Conservation (phyloP, 1,140 invertebrate genomes). For the Elysia chlorotica region DNA sequence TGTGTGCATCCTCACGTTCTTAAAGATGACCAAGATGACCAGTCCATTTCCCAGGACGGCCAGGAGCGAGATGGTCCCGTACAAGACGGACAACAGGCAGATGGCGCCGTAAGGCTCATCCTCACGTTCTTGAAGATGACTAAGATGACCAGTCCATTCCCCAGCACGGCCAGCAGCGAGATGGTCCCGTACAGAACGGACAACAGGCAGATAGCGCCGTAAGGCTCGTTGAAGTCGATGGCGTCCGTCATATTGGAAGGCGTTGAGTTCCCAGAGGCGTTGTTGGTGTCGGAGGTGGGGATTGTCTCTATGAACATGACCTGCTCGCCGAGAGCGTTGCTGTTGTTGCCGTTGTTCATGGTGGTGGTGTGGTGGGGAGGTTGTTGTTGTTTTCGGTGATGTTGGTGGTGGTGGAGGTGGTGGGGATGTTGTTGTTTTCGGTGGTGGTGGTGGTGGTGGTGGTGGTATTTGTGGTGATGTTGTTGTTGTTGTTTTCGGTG, state of each 20-base stretch:
- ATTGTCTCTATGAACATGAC: no score
- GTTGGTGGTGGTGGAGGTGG: no score
- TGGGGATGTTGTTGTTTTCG: no score
- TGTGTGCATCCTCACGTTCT: slow-evolving; percentile 71
- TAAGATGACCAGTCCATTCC: slow-evolving; percentile 82
- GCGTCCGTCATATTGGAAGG: background rate
- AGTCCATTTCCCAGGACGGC: slow-evolving; percentile 81
- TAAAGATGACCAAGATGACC: slow-evolving; percentile 79
- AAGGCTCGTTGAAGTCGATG: slow-evolving; percentile 72
- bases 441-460: no score
- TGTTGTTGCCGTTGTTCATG: no score
- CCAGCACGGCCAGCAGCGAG: slow-evolving; percentile 76
- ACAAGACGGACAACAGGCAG: slow-evolving; percentile 76
- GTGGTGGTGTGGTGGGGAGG: no score
- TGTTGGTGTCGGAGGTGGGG: background rate
- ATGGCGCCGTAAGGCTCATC: slow-evolving; percentile 76
- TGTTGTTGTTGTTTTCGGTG: no score
- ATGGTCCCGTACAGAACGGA: slow-evolving; percentile 82
- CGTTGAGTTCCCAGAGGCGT: background rate
- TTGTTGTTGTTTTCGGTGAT: no score
- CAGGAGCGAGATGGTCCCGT: slow-evolving; percentile 77
- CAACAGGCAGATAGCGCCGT: slow-evolving; percentile 73
- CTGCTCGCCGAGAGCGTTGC: no score
- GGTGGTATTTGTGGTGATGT: no score
- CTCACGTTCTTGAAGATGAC: slow-evolving; percentile 71